These are phyloP conservation scores for Chrysomela aeneicollis DNA, from an alignment of 2,888 invertebrate genomes.

Conservation along the genomic window DNA sequence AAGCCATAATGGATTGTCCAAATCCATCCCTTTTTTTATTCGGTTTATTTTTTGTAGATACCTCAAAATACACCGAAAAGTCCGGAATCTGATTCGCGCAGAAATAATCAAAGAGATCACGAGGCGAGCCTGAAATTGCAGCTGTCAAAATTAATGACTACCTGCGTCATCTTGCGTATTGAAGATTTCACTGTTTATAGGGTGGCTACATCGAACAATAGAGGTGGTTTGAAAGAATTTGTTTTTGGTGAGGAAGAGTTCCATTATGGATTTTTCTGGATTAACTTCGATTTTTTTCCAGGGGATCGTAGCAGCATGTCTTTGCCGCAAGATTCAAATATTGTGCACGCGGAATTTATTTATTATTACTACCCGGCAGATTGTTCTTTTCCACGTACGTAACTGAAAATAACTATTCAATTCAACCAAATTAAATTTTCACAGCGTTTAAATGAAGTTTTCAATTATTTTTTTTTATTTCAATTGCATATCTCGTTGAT, in stretches of 20 bases:
- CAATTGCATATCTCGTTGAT: too few relatives aligned
- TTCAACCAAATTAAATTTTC: not conserved
- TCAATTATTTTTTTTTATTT: too few relatives aligned
- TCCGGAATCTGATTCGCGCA: conserved; percentile 40
- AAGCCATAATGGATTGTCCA: too few relatives aligned
- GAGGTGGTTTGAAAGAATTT: conserved; percentile 82
- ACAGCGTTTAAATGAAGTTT: too few relatives aligned
- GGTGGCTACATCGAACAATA: conserved; percentile 79
- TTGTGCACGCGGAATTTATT: conserved; percentile 95
- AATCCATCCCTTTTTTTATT: too few relatives aligned
- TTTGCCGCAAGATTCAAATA: conserved; percentile 88
- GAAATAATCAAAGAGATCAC: conserved; percentile 62
- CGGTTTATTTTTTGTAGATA: conserved; percentile 18
- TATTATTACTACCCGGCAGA: conserved; percentile 96
- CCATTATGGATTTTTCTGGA: conserved; percentile 13
- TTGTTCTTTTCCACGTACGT: conserved; percentile 84
- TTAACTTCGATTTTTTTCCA: conserved; percentile 45
- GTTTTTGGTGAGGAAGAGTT: conserved; percentile 68
- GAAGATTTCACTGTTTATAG: conserved; percentile 91
- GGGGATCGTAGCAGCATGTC: conserved; percentile 81
- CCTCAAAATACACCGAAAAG: conserved; percentile 19
- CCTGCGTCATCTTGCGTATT: conserved; percentile 87
- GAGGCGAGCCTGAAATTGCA: conserved; percentile 76
- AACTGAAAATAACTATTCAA: not conserved
- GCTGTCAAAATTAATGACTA: conserved; percentile 88